These are phyloP conservation scores for Megaustenia siamemsis DNA, from an alignment of 2,888 invertebrate species.

Conservation along the genomic window DNA sequence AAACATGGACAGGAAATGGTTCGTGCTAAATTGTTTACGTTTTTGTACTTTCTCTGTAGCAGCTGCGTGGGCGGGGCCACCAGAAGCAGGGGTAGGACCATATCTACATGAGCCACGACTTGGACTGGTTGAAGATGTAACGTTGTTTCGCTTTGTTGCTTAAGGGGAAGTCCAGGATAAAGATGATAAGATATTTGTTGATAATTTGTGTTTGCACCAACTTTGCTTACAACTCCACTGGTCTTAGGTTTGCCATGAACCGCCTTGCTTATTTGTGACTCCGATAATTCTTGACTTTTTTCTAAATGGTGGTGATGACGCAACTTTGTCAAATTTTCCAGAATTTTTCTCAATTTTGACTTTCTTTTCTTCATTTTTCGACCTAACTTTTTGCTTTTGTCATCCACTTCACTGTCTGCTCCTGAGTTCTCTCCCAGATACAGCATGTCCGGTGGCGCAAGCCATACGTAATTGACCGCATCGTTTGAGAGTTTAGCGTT, in stretches of 20 bases:
- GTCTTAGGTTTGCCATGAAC: neutral
- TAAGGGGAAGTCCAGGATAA: neutral
- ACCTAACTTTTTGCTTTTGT: neutral
- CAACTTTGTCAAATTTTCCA: slow-evolving; percentile 20
- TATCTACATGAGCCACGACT: neutral
- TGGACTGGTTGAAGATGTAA: neutral
- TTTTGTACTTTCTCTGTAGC: neutral
- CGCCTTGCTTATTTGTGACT: neutral
- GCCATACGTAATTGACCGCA: neutral
- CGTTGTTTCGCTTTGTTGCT: neutral
- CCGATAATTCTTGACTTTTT: neutral
- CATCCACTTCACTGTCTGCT: slow-evolving; percentile 15
- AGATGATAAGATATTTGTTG: neutral
- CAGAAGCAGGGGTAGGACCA: neutral
- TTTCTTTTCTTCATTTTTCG: neutral
- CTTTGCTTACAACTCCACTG: neutral
- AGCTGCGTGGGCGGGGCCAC: neutral
- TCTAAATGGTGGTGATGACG: neutral
- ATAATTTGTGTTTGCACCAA: neutral
- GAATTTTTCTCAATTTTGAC: neutral
- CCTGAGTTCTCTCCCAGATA: neutral
- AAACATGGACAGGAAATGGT: neutral
- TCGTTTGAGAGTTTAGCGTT: neutral
- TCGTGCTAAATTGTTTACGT: neutral
- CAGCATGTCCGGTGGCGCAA: neutral